Base-by-base conservation (phyloP, 2,797 vertebrate species). In the Mus spretus region DNA sequence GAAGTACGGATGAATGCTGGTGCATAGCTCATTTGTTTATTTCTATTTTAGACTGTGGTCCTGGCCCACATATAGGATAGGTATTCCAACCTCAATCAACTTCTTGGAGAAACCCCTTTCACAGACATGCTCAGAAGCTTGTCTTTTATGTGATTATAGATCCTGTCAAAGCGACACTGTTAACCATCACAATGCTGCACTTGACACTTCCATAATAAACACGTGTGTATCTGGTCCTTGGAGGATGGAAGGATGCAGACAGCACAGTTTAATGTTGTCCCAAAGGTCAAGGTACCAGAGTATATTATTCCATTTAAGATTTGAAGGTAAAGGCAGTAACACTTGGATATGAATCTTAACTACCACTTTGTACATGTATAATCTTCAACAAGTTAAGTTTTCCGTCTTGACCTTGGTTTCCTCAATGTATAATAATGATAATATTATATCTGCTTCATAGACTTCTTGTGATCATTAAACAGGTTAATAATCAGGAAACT, bases 281-380 rank as follows among this genome's bases (percentile, higher is more conserved):
- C 19, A 50, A 55, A 94, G 84, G 65, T 95, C 83, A 79, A 44
- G 65, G 65, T 72, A 84, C 74, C 55, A 75, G 89, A 31, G 50
- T 77, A 82, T 88, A 55, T 44, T 81, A 78, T 82, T 93, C 80
- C 34, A 34, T 75, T 96, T 96, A 89, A 65, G 53, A 91, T 89
- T 84, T 72, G 83, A 91, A 89, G 50, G 37, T 77, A 87, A 92
- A 61, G 15, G 20, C 34, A 75, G 17, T 1, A 75, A 82, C n/a
- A 50, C 22, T 81, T 96, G 89, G 15, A 50, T 57, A 53, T 47
- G 88, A 84, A 94, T 53, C 44, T 17, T 74, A 55, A 37, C n/a
- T 86, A 84, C 37, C 28, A 47, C 31, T 82, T 89, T 84, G 55
- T 86, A 93, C 40, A 8, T 67, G 7, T 81, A 14, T 81, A 74